Percentiles rank a stretch among this genome's conserved stretches.
These are phyloP conservation scores for Sinohyriopsis cumingii DNA, from an alignment of 2,888 invertebrate species.

Conservation along the genomic window DNA sequence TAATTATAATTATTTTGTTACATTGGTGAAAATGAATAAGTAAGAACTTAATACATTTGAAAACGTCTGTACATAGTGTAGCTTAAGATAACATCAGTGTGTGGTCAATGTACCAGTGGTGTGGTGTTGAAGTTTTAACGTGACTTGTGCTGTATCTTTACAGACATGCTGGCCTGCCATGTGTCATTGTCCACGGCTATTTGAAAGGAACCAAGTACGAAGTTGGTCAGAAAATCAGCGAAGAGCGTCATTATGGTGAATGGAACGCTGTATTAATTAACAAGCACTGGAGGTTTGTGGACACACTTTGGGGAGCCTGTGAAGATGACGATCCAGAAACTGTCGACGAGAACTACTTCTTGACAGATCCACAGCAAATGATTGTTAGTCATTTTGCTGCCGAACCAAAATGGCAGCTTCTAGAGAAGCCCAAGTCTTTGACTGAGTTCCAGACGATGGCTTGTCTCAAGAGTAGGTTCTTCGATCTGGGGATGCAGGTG, in stretches of 20 bases:
- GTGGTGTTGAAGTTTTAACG: too few relatives aligned
- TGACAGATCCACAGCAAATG: conserved; percentile 61
- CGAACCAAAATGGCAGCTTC: conserved; percentile 59
- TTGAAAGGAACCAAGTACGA: conserved; percentile 61
- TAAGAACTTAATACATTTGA: too few relatives aligned
- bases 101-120: too few relatives aligned
- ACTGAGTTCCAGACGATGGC: conserved; percentile 56
- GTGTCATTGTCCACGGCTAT: conserved; percentile 58
- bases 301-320: conserved; percentile 49
- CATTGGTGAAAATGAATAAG: too few relatives aligned
- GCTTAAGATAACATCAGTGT: too few relatives aligned
- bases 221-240: conserved; percentile 50
- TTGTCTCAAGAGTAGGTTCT: conserved; percentile 62
- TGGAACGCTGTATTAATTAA: conserved; percentile 44
- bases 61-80: too few relatives aligned
- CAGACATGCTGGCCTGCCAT: conserved; percentile 56
- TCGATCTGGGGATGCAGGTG: conserved; percentile 55
- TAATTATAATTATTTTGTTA: too few relatives aligned
- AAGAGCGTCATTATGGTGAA: conserved; percentile 43
- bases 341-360: conserved; percentile 63
- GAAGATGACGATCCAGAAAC: conserved; percentile 41
- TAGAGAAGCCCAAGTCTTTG: conserved; percentile 46
- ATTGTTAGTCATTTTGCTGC: conserved; percentile 60
- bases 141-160: conserved; percentile 6
- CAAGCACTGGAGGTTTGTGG: conserved; percentile 37